A percentile compares a stretch with the other conserved stretches of the same genome.
These are phyloP conservation scores for Sorex maritimensis DNA, from an alignment of 2,797 vertebrate genomes.

Conservation along the genomic window DNA sequence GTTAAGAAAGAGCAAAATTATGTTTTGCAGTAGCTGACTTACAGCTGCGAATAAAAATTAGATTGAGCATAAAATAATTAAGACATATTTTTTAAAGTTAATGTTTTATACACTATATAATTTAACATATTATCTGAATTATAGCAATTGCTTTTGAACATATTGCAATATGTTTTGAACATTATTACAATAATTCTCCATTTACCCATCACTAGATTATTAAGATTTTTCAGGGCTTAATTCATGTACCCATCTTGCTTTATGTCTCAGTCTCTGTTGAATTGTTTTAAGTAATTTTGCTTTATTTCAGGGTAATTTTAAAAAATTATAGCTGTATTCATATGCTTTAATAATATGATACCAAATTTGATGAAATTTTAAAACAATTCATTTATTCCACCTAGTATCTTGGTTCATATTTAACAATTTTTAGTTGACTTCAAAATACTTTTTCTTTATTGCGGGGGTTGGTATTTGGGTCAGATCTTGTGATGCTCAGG, in stretches of 20 bases:
- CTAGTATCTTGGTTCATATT: neutral
- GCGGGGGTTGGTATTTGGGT: too few relatives aligned
- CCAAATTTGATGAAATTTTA: constrained; percentile 14
- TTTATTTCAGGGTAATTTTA: neutral
- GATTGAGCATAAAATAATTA: neutral
- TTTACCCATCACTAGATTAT: neutral
- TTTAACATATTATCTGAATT: constrained; percentile 34
- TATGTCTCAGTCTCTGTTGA: constrained; percentile 8
- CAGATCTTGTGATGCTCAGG: too few relatives aligned
- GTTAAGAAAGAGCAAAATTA: constrained; percentile 45
- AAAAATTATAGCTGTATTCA: neutral
- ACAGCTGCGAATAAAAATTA: constrained; percentile 7
- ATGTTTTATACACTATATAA: constrained; percentile 15
- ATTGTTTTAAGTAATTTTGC: constrained; percentile 35
- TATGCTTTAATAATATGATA: neutral
- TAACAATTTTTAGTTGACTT: constrained; percentile 31
- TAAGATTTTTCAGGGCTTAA: neutral
- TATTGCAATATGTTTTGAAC: neutral
- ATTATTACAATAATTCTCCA: constrained; percentile 15
- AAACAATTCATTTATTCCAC: constrained; percentile 1
- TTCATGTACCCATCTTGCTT: neutral
- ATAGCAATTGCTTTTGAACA: neutral
- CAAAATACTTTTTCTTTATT: constrained; percentile 10
- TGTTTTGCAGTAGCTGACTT: too few relatives aligned
- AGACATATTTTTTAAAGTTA: constrained; percentile 46